These are phyloP conservation scores for Eumacrocentrus americanus DNA, from an alignment of 2,888 invertebrate genomes.

Conservation along the genomic window DNA sequence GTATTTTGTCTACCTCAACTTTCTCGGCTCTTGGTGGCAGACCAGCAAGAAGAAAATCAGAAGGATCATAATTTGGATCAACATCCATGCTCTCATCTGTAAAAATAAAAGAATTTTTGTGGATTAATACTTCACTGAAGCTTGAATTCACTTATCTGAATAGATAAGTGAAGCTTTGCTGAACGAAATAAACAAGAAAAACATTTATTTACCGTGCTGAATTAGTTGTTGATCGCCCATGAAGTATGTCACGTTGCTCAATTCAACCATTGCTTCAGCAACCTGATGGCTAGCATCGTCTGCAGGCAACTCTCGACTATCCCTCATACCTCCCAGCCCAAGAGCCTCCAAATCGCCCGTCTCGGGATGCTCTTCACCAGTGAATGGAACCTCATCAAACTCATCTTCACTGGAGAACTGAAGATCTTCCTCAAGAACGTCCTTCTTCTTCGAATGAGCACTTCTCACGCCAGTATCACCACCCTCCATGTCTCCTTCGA, in stretches of 20 bases:
- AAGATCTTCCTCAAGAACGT: conserved; percentile 76
- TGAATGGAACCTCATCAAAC: conserved; percentile 68
- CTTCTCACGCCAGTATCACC: conserved; percentile 57
- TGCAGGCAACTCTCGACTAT: conserved; percentile 54
- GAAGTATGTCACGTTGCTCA: conserved; percentile 72
- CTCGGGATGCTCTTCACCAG: conserved; percentile 63
- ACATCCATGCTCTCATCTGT: conserved; percentile 76
- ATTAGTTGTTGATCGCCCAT: conserved; percentile 60
- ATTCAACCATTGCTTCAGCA: conserved; percentile 78
- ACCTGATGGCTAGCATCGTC: conserved; percentile 73
- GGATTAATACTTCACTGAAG: background rate
- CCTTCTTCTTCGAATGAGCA: conserved; percentile 67
- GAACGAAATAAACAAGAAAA: conserved; percentile 1
- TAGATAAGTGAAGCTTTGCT: background rate
- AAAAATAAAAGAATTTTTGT: conserved; percentile 27
- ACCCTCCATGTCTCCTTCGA: conserved; percentile 65
- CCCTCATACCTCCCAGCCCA: conserved; percentile 53
- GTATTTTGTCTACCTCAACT: conserved; percentile 66
- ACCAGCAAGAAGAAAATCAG: conserved; percentile 76
- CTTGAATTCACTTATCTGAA: background rate
- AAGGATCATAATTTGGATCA: conserved; percentile 85
- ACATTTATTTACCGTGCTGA: conserved; percentile 51
- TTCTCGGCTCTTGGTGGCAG: conserved; percentile 59
- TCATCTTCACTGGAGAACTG: conserved; percentile 77
- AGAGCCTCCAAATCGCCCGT: conserved; percentile 52